Evolutionary conservation across 2,113 vertebrate genomes (phyloP), one percentile per base, ranked within the genome.

Genomic region (Brachirus orientalis): DNA sequence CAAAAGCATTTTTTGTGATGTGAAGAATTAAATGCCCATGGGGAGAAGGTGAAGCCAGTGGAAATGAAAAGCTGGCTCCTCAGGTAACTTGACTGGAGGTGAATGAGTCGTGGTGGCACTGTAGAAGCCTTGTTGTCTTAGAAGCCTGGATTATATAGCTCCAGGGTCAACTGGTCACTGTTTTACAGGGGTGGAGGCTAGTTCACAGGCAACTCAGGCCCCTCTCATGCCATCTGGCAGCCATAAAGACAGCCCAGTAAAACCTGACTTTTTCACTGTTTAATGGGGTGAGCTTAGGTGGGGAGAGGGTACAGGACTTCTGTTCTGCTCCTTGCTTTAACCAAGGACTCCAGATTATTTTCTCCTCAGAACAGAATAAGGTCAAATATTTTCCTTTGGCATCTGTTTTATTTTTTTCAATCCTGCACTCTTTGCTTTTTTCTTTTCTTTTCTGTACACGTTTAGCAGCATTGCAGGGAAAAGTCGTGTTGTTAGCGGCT

Each of bases 171-270:
- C 78, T 72, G 86, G 90, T 88, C 88, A 87, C 43, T 71, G 57
- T 90, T 91, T 91, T 89, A 87, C 79, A 69, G 84, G 86, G 90
- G 75, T 87, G 63, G 72, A 73, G 82, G 67, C 80, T 60, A 69
- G 77, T 90, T 88, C 86, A 86, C 81, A 66, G 70, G 72, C 87
- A 75, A 70, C 40, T 9, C 19, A 19, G 79, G 77, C 63, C 58
- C 83, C 79, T 54, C 72, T 77, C 28, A 14, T 81, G 85, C 94
- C 96, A 97, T 97, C 96, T 98, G 96, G 94, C 87, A 90, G 88
- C 93, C 90, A 91, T 96, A 96, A 96, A 96, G 90, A 38, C n/a
- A 87, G 90, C 61, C 74, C 88, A 88, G 87, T 92, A 79, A 33
- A 71, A 65, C 53, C 91, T 86, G 90, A 93, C 91, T 93, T 92